These are phyloP conservation scores for Eupithecia centaureata DNA, from an alignment of 2,888 invertebrate genomes.

Conservation along the genomic window DNA sequence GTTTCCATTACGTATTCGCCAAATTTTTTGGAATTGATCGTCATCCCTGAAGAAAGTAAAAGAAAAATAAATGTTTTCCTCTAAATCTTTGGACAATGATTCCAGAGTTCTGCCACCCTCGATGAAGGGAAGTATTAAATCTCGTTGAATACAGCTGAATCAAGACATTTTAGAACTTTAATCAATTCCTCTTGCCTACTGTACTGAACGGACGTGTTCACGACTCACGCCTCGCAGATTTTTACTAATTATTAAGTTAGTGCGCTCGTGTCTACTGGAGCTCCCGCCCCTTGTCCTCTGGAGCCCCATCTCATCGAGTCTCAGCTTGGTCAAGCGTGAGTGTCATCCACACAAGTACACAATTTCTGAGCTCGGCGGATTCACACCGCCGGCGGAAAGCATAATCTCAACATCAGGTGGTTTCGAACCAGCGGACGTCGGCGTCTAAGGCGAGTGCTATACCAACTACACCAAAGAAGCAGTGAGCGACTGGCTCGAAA, in stretches of 20 bases:
- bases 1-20: no score
- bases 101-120: no score
- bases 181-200: no score
- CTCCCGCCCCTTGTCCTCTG: background rate
- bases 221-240: background rate
- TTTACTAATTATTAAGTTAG: background rate
- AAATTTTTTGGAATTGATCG: no score
- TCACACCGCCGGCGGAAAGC: background rate
- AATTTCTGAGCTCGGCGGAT: background rate
- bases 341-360: background rate
- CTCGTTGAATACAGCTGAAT: no score
- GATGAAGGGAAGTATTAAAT: no score
- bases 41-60: no score
- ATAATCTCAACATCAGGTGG: background rate
- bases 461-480: constrained; percentile 3
- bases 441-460: background rate
- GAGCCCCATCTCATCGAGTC: background rate
- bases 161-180: no score
- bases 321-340: background rate
- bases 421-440: background rate
- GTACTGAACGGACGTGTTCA: background rate
- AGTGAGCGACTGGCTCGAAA: constrained; percentile 2
- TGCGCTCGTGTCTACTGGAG: background rate
- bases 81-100: no score
- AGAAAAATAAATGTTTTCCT: no score